Evolutionary conservation across 2,113 vertebrate species (phyloP).

Genomic region (Laticauda laticaudata): DNA sequence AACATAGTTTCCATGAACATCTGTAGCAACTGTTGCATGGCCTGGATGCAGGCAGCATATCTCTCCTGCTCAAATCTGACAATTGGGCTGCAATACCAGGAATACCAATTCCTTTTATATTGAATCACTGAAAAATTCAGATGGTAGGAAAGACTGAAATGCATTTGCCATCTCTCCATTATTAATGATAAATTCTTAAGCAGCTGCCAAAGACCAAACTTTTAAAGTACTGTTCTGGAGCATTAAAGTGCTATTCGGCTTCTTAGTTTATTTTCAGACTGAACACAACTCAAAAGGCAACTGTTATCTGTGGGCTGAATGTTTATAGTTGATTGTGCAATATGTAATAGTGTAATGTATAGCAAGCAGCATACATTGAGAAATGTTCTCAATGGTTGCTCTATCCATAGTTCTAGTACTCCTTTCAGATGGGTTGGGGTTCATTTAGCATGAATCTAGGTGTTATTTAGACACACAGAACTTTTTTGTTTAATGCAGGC

Average conservation of each 20-base stretch:
- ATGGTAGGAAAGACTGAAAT: not conserved
- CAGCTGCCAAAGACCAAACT: not conserved
- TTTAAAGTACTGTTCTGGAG: not conserved
- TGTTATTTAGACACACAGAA: not conserved
- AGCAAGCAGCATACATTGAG: not conserved
- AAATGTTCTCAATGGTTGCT: not conserved
- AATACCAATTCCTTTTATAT: not conserved
- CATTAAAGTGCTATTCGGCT: not conserved
- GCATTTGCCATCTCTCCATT: not conserved
- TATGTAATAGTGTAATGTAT: not conserved
- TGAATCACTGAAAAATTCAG: not conserved
- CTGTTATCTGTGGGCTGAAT: not conserved
- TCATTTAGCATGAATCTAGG: not conserved
- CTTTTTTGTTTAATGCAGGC: not conserved
- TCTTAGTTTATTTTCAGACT: not conserved
- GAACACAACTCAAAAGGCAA: not conserved
- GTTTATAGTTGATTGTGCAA: not conserved
- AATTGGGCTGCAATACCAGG: not conserved
- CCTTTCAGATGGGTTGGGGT: not conserved
- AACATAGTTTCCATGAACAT: not conserved
- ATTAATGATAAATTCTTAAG: not conserved
- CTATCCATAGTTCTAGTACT: not conserved
- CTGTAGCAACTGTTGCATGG: not conserved
- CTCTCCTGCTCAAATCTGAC: not conserved
- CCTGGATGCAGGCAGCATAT: no score